Evolutionary conservation across 2,113 vertebrate species (phyloP), one percentile per base, ranked within the genome.

Genomic region (Gasterosteus nipponicus): DNA sequence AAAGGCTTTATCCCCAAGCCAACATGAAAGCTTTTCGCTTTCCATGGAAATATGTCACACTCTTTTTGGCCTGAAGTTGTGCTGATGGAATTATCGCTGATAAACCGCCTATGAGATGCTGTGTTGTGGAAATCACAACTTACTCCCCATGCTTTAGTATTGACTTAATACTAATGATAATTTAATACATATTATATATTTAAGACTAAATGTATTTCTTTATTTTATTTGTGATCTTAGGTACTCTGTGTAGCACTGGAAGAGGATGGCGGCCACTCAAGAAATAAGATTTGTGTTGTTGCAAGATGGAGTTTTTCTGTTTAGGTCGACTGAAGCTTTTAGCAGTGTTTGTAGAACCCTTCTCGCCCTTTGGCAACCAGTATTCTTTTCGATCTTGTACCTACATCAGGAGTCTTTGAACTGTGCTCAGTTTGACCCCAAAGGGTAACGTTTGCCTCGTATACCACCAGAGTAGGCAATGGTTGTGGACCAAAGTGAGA

Each of bases 381-480:
- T 35, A 22, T 26, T 69, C 59, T 31, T 31, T 22, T 53, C 18
- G 14, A 3, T 35, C 9, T 22, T 26, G 53, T 35, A 66, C 22
- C 33, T 65, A 38, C 19, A 35, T 74, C 31, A 16, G 47, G 10
- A 29, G 33, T 54, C 46, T 46, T 39, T 60, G 47, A 67, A 62
- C 22, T 47, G 12, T 62, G 18, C 68, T 49, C 16, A 29, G 46
- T 31, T 54, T 58, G 56, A 31, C 57, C 62, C 26, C 49, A 22
- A 71, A 56, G 35, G 19, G 9, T 19, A 56, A 41, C n/a, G 15
- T 69, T 63, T 44, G 5, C 41, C 22, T 58, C 65, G 35, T 33
- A 26, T 26, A 61, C 61, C 38, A 57, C 22, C 63, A 64, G 41
- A 62, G 46, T 14, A 66, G 3, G 60, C 60, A 56, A 14, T 41